Evolutionary conservation across 2,888 invertebrate species (phyloP), one percentile per base, ranked within the genome.

Genomic region (Drosophila paranaensis): DNA sequence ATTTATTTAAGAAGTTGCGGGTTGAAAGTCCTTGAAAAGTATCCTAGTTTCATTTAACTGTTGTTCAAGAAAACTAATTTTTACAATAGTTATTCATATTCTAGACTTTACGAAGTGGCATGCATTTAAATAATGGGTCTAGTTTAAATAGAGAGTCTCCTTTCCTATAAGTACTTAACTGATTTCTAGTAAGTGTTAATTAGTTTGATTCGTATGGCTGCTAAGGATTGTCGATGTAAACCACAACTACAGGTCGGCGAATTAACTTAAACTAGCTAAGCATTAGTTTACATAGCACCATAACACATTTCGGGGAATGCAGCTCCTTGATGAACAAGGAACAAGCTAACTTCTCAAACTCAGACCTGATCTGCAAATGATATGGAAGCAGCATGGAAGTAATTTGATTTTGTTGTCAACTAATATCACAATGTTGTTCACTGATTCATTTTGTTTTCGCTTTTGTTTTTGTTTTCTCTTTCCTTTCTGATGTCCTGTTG

Each of bases 341-440:
- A 30, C 60, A 72, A 79, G 8, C 33, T 61, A 30, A n/a, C 30
- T 27, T 27, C 8, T 27, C 14, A 46, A 46, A 46, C 3, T 48
- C 50, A 50, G n/a, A 13, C 33, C 16, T 5, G 33, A 6, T 53
- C 20, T 16, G 48, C 33, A 70, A 84, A 84, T 83, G 50, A 83
- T 87, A 81, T 73, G 54, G 37, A 81, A 87, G 57, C 79, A 89
- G 88, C 89, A 66, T 87, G 88, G 89, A 88, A 89, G 88, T 89
- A 88, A 86, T 80, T 74, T 53, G 89, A 89, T 85, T 89, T 85
- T 73, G 85, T 82, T 90, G 80, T 78, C 86, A 88, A 88, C 90
- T 88, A 88, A 88, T 88, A 88, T 88, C 88, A 88, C 88, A 88
- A 84, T 89, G 77, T 87, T 86, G 81, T 82, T 86, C 84, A 79